Percentiles rank a stretch among this genome's conserved stretches.
These are phyloP conservation scores for Oopsacas minuta DNA, from an alignment of 37 sponge, comb jelly and placozoan species.

Conservation along the genomic window DNA sequence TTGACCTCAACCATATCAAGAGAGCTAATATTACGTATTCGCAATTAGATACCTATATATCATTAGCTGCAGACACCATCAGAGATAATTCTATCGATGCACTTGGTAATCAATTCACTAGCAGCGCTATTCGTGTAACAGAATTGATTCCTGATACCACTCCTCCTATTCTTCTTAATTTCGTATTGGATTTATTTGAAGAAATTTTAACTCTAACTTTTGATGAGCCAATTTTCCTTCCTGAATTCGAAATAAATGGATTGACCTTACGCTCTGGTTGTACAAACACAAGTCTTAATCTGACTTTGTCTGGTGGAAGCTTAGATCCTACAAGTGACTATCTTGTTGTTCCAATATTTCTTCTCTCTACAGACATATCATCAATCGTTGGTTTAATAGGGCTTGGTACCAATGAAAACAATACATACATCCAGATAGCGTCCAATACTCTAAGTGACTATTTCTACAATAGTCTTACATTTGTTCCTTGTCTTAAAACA, in stretches of 20 bases:
- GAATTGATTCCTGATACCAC: conserved; percentile 40
- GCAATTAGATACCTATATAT: conserved; percentile 40
- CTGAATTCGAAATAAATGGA: neutral
- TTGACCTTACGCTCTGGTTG: neutral
- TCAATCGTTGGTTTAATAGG: neutral
- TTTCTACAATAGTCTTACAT: neutral
- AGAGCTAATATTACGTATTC: conserved; percentile 31
- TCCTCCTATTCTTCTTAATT: conserved; percentile 39
- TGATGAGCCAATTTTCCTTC: neutral
- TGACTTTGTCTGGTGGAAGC: neutral
- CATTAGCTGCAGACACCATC: conserved; percentile 48
- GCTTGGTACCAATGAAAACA: conserved; percentile 4
- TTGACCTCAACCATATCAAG: neutral
- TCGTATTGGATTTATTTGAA: conserved; percentile 46
- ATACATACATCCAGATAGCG: conserved; percentile 11
- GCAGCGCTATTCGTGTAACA: neutral
- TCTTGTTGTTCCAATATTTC: neutral
- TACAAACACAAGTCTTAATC: neutral
- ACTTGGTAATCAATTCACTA: conserved; percentile 29
- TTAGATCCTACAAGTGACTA: neutral
- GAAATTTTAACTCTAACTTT: conserved; percentile 17
- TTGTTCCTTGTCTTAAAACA: conserved; percentile 19
- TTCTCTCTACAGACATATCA: neutral
- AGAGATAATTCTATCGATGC: conserved; percentile 37
- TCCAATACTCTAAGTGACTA: neutral